Base-by-base conservation (phyloP, 2,888 invertebrate genomes). In the Apamea anceps region DNA sequence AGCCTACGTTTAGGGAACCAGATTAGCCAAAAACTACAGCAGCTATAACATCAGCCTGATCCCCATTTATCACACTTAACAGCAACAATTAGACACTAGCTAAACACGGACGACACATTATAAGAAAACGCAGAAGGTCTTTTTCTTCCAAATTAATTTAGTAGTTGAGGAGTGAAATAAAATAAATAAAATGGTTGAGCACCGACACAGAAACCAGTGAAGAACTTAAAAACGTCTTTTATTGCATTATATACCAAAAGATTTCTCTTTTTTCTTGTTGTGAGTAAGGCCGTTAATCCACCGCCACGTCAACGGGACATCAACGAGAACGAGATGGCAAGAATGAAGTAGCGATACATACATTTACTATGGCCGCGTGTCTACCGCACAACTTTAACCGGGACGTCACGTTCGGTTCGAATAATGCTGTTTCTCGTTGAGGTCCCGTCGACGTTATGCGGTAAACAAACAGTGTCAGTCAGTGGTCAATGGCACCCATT, bases 31-130 rank as follows among this genome's bases (percentile, higher is more conserved):
- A 80, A 85, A 77, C 87, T 74, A 77, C 79, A 77, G 28, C 54
- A 80, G 57, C 87, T 83, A 80, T 87, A 85, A 77, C 76, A 77
- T 68, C 87, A 83, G 68, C 63, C 67, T 75, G 75, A 80, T 84
- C 68, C 73, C 72, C 72, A 75, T 85, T 84, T 87, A 77, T 85
- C 76, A 87, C 84, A 85, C 80, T 85, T 85, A 84, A 87, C 80
- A 75, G 80, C 87, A 77, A 80, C 84, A 87, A 87, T 85, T 87
- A 85, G 80, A 77, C 80, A 87, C 74, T 57, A 75, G 72, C 80
- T 77, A 66, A 84, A 80, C 67, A 79, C 25, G 5, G n/a, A 3
- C 3, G 42, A 37, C 74, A 87, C 18, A 8, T 5, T 1, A 28
- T 28, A 51, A 32, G 13, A 10, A 67, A 28, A 8, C 2, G 13